Percentiles rank a stretch among this genome's conserved stretches.
phyloP scores from a whole-genome alignment of 1,140 invertebrate genomes.

The Pseudomyrmex sp. region DNA sequence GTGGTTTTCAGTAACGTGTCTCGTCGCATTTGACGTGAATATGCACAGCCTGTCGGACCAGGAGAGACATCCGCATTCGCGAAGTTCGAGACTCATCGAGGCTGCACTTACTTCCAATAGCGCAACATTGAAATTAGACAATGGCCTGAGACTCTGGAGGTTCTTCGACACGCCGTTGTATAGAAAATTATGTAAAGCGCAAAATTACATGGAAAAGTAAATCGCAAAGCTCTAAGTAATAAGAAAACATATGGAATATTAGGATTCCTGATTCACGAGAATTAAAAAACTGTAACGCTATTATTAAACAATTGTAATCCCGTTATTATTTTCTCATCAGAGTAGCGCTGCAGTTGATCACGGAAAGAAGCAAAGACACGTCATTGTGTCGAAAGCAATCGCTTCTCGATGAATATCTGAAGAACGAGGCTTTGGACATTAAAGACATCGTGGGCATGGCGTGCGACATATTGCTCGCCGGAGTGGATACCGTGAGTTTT shows the following conservation, averaged over 20 bases:
- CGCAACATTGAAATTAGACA: constrained; percentile 91
- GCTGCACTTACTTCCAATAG: constrained; percentile 90
- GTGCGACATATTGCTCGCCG: constrained; percentile 93
- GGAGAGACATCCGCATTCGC: constrained; percentile 87
- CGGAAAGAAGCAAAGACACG: constrained; percentile 85
- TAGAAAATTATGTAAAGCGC: constrained; percentile 88
- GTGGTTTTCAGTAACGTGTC: constrained; percentile 88
- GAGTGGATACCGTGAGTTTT: constrained; percentile 92
- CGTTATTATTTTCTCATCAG: constrained; percentile 79
- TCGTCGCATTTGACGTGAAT: constrained; percentile 88
- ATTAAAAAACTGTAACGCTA: too few relatives aligned
- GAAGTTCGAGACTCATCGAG: constrained; percentile 89
- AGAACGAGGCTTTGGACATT: constrained; percentile 88
- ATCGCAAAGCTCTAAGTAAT: constrained; percentile 61
- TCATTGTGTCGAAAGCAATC: constrained; percentile 80
- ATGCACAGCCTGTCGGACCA: constrained; percentile 88
- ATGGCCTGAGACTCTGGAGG: constrained; percentile 90
- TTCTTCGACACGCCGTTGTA: constrained; percentile 91
- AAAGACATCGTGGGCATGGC: constrained; percentile 93
- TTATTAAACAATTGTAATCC: constrained; percentile 2
- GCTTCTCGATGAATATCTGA: constrained; percentile 89
- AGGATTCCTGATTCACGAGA: too few relatives aligned
- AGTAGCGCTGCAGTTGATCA: constrained; percentile 89
- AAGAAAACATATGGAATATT: constrained; percentile 1
- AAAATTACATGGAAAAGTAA: constrained; percentile 92